Evolutionary conservation across 2,113 vertebrate genomes (phyloP).

Genomic region (Dipodomys stephensi): DNA sequence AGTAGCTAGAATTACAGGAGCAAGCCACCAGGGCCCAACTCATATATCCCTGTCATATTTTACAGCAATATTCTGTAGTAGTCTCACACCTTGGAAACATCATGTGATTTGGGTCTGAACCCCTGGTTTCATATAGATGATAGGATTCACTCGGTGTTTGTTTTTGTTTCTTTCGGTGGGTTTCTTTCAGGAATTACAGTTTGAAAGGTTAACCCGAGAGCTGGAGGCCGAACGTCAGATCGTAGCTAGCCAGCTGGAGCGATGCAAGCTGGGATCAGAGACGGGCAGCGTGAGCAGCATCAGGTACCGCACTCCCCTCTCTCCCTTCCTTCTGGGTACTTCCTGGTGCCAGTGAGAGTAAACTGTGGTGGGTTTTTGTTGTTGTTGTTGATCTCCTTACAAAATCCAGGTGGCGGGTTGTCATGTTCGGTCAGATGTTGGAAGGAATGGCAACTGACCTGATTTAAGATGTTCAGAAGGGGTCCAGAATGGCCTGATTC

Average conservation of each 20-base stretch:
- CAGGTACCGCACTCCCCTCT: conserved; percentile 87
- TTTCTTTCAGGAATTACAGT: conserved; percentile 95
- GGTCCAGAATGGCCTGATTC: conserved; percentile 40
- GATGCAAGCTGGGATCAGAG: conserved; percentile 99
- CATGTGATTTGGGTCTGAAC: not conserved
- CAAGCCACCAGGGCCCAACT: too few relatives aligned
- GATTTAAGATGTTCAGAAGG: conserved; percentile 44
- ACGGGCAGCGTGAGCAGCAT: conserved; percentile 99
- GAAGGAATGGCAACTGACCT: conserved; percentile 38
- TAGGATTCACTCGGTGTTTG: conserved; percentile 33
- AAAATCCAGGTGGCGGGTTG: fast-evolving
- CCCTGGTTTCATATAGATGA: not conserved
- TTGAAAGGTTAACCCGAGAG: conserved; percentile 98
- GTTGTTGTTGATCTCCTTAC: not conserved
- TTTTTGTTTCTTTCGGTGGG: not conserved
- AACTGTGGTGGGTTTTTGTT: not conserved
- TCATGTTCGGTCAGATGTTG: conserved; percentile 2
- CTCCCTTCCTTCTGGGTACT: not conserved
- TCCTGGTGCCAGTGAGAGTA: fast-evolving
- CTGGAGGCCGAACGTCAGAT: conserved; percentile 98
- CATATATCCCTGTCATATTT: not conserved
- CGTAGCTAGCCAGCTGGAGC: conserved; percentile 97
- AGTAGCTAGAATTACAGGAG: too few relatives aligned
- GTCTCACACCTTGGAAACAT: fast-evolving
- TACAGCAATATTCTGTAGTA: not conserved